Evolutionary conservation across 1,140 invertebrate species (phyloP), one percentile per base, ranked within the genome.

Genomic region (Whitmania pigra): DNA sequence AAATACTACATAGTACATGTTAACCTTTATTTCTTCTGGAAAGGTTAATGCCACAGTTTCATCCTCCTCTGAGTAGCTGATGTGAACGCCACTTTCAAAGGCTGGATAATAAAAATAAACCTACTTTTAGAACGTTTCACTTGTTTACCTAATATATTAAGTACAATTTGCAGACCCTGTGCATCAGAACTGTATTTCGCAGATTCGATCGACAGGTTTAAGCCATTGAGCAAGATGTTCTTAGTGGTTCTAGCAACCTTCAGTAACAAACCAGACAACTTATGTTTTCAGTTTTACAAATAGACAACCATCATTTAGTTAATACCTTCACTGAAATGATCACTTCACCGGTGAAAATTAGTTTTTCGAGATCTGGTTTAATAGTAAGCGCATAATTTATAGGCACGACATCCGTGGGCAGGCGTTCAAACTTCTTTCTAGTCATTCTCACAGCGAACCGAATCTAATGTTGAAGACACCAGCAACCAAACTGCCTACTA

Each of bases 341-440:
- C 78, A 88, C 88, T 75, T 86, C 87, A 71, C 93, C 93, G 72
- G 87, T 85, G 82, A 94, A 95, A 69, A 85, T 87, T 78, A 93
- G 91, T 74, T 87, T 86, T 76, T 87, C 83, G 29, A 95, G 83
- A 84, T 94, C 86, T 27, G 92, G 92, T 77, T 87, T 86, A 67
- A 96, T 83, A 74, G 85, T 83, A 67, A 95, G 84, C 75, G 88
- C 86, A 78, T 95, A 96, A 81, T 94, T 88, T 75, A 84, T 83
- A 49, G 93, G 92, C 73, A 87, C 82, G 72, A 93, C 88, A 81
- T 85, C 84, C 74, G 84, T 85, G 29, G 92, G 91, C 73, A 96
- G 85, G 72, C 92, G 87, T 80, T 88, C 82, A 84, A 94, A 94
- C 43, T 49, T 49, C 15, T 49, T 49, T 17, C 43, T 49, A 49